Base-by-base conservation (phyloP, 2,888 invertebrate genomes). In the Hybos culiciformis region DNA sequence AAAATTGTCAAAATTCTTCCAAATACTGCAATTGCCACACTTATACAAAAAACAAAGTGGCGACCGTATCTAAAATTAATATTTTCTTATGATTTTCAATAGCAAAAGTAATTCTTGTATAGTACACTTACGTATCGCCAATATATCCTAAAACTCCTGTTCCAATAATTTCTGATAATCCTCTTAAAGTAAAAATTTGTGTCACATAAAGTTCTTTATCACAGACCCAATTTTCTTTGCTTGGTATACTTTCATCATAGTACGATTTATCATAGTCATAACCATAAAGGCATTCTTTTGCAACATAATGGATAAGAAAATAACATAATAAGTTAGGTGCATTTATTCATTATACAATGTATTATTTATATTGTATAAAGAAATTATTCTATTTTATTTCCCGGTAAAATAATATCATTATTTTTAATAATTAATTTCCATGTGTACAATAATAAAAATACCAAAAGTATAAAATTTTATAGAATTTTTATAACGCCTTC, bases 161-260 rank as follows among this genome's bases (percentile, higher is more conserved):
- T 38, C 74, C 75, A 40, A 71, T 51, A 44, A 73, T 69, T 57
- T 73, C 73, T 23, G 73, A 71, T 42, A 72, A 59, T 51, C 70
- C 68, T 45, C 65, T 62, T 50, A 69, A 61, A 31, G 70, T 70
- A 52, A 75, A 69, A 26, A 70, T 64, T 58, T 74, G 73, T 44
- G 74, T 69, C 42, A 70, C 69, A 50, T 68, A 67, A 49, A 73
- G 59, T 48, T 69, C 66, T 52, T 69, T 67, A 24, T 69, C 67
- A 53, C 75, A 75, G 14, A 75, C 72, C 75, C 74, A 75, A 55
- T 73, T 53, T 56, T 71, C 66, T 46, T 70, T 61, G 4, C 70
- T 67, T 6, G 70, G 66, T 42, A 70, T 66, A 12, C 75, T 74
- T 46, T 55, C 54, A 26, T 58, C 59, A 54, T 70, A 75, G 69